Base-by-base conservation (phyloP, 2,888 invertebrate species). In the Adineta ricciae region DNA sequence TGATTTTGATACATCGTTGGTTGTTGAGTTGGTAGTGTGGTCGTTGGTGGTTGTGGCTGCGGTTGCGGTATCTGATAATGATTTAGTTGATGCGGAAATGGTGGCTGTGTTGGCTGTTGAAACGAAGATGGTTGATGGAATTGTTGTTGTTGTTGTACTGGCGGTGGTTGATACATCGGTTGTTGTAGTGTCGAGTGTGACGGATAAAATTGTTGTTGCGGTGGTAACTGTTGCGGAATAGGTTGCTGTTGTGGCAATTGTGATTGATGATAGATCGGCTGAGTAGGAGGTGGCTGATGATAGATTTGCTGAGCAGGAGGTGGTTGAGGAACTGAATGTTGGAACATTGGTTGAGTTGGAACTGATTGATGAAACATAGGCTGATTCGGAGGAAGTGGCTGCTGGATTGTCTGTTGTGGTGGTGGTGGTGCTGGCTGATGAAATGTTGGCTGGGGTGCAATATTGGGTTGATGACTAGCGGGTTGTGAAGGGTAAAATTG, bases 391-490 rank as follows among this genome's bases (percentile, higher is more conserved):
- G 50, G 50, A n/a, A n/a, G n/a, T 50, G 9, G 50, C 19, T 50
- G 50, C 14, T 50, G 50, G 19, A 50, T 1, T 36, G 16, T 1
- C 32, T 73, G 83, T 64, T 84, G 85, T 52, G 85, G 84, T 54
- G 83, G 84, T 11, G 85, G 86, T 24, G 85, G 84, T 11, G 85
- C 86, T 24, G 85, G 86, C 49, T 85, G 86, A n/a, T 83, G 83
- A 16, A 56, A 36, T 0, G 82, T n/a, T 49, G 86, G 82, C 4
- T 32, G 83, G 27, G 54, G 32, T 54, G 32, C 24, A n/a, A 19
- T 86, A 84, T 52, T 52, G 49, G 50, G 83, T 24, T 27, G 84
- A 54, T 83, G 78, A 41, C 21, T 21, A 41, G 9, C 2, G 11
- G n/a, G 41, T 78, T 78, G 38, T 78, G 78, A 41, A 24, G 38